Evolutionary conservation across 2,113 vertebrate species (phyloP), one percentile per base, ranked within the genome.

Genomic region (Rana temporaria): DNA sequence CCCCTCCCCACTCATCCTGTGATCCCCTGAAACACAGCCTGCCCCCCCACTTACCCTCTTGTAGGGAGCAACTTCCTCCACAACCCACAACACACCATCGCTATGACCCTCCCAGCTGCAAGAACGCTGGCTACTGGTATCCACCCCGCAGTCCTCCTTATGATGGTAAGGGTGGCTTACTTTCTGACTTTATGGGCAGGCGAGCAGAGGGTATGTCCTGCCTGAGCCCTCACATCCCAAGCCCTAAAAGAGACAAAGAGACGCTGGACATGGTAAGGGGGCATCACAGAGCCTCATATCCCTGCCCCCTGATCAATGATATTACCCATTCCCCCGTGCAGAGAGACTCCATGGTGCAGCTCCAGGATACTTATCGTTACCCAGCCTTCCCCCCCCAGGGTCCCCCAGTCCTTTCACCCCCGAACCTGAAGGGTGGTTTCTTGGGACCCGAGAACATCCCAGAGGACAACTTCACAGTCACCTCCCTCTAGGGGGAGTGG

Each of bases 391-490:
- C 92, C 85, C 90, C 93, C 4, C 94, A 95, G 87, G 92, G 92
- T 66, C 97, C 97, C 90, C 93, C 93, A 0, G 89, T 91, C 89
- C 91, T 94, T 88, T 90, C 91, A 85, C 85, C 91, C 91, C 87
- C 93, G 93, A 93, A 92, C 89, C 76, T 84, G 63, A 94, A 92
- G 92, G 95, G 86, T 18, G 93, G 95, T 85, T 97, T 99, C 88
- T 92, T 99, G 91, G 97, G 97, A 91, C 97, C 98, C 86, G 98
- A 99, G 87, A 96, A 96, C 73, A 94, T 96, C 86, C 94, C 93
- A 3, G 98, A 99, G 87, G 98, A 99, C 92, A 96, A 95, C 92
- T 99, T 99, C 92, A 99, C 96, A 67, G 97, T 99, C 93, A 99
- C 98, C 92, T 98, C 97, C 95, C 96, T 99, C 95, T 99, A 99